phyloP scores from a whole-genome alignment of 1,140 invertebrate genomes.

The Conus betulinus region DNA sequence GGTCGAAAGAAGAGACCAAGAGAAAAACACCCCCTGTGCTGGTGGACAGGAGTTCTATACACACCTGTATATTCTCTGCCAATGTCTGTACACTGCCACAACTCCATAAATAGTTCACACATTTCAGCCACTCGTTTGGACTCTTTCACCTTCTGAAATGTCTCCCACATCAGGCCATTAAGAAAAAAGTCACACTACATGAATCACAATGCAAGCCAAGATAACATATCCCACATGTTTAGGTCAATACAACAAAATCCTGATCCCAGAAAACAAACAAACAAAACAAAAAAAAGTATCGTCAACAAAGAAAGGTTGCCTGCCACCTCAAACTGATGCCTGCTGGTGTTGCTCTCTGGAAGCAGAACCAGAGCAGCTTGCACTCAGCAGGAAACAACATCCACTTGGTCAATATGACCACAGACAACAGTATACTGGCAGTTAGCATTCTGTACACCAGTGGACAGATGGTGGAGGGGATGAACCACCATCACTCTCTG shows the following conservation, averaged over 20 bases:
- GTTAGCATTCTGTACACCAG: not conserved
- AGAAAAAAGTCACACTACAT: not conserved
- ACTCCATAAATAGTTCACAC: too few relatives aligned
- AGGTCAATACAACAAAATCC: not conserved
- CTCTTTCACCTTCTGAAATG: too few relatives aligned
- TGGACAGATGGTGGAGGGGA: not conserved
- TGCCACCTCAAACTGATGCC: too few relatives aligned
- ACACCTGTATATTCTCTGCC: too few relatives aligned
- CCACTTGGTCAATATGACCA: not conserved
- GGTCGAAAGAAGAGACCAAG: too few relatives aligned
- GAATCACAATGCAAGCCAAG: not conserved
- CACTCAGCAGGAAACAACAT: not conserved
- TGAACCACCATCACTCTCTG: too few relatives aligned
- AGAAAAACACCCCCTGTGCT: too few relatives aligned
- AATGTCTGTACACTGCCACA: too few relatives aligned
- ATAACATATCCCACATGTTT: not conserved
- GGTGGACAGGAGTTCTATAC: too few relatives aligned
- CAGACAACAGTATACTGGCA: not conserved
- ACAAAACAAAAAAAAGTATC: not conserved
- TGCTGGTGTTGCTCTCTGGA: not conserved
- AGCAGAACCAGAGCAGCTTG: not conserved
- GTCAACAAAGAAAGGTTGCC: not conserved
- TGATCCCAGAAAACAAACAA: not conserved
- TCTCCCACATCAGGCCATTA: not conserved
- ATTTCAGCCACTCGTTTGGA: too few relatives aligned